Percentiles rank a stretch among this genome's conserved stretches.
These are phyloP conservation scores for Sitta carolinensis DNA, from an alignment of 2,797 vertebrate species.

Conservation along the genomic window DNA sequence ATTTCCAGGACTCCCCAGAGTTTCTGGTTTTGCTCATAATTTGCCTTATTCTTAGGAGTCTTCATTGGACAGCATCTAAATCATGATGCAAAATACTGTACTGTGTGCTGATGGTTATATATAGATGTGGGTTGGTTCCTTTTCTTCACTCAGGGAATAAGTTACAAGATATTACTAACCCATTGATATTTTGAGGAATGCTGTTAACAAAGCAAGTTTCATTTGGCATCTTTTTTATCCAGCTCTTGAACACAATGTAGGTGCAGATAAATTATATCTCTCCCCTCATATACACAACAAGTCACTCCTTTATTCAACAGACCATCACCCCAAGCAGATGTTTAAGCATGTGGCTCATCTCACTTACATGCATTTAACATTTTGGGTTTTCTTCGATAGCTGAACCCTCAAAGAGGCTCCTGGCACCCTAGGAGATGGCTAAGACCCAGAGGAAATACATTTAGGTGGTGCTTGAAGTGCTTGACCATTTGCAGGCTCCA, in stretches of 20 bases:
- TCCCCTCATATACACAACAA: not conserved
- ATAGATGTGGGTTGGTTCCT: not conserved
- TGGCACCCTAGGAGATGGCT: not conserved
- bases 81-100: not conserved
- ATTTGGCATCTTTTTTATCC: not conserved
- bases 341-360: not conserved
- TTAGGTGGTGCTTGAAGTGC: not conserved
- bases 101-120: not conserved
- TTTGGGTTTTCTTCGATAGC: not conserved
- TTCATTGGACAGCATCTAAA: not conserved
- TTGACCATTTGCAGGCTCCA: not conserved
- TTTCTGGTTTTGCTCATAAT: not conserved
- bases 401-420: not conserved
- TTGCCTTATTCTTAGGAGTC: not conserved
- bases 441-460: not conserved
- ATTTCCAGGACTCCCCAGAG: not conserved
- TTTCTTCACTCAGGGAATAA: not conserved
- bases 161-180: not conserved
- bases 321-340: not conserved
- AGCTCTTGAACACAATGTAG: not conserved
- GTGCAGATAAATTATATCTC: not conserved
- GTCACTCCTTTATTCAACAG: not conserved
- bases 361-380: not conserved
- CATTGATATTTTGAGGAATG: not conserved
- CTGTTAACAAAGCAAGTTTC: not conserved